Conservation (phyloP, 2,888 invertebrate genomes). For the Palloptera scutellata region DNA sequence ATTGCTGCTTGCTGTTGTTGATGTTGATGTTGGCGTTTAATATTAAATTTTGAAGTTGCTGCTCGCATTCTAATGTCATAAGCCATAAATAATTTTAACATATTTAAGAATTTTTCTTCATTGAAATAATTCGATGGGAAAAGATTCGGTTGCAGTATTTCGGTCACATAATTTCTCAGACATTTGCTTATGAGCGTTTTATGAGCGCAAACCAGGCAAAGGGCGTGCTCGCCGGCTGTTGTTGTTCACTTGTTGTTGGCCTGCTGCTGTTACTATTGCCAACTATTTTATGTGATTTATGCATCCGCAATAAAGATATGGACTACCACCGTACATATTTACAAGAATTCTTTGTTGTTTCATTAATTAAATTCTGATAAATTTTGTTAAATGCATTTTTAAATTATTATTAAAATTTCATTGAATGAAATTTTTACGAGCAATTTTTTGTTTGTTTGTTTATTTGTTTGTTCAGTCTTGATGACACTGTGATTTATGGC, state of each 20-base stretch:
- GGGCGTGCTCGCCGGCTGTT: no score
- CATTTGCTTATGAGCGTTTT: no score
- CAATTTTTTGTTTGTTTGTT: constrained; percentile 13
- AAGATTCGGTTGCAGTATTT: not conserved
- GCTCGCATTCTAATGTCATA: constrained; percentile 24
- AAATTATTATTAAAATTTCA: constrained; percentile 17
- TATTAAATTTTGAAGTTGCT: constrained; percentile 27
- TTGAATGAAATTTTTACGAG: constrained; percentile 7
- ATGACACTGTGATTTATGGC: constrained; percentile 51
- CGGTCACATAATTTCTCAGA: not conserved
- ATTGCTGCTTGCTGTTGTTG: constrained; percentile 13
- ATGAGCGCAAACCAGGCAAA: no score
- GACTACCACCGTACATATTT: constrained; percentile 1
- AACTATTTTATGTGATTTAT: constrained; percentile 38
- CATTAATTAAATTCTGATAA: constrained; percentile 19
- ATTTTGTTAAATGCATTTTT: constrained; percentile 17
- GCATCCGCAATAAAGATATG: constrained; percentile 36
- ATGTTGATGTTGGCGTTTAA: no score
- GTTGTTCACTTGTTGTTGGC: constrained; percentile 8
- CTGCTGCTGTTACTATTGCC: constrained; percentile 6
- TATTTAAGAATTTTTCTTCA: no score
- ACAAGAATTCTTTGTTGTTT: constrained; percentile 6
- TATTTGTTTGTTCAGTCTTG: constrained; percentile 35
- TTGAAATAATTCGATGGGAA: not conserved
- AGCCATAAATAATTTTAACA: constrained; percentile 13